phyloP scores from a whole-genome alignment of 2,113 vertebrate genomes.

The Noctilio leporinus region DNA sequence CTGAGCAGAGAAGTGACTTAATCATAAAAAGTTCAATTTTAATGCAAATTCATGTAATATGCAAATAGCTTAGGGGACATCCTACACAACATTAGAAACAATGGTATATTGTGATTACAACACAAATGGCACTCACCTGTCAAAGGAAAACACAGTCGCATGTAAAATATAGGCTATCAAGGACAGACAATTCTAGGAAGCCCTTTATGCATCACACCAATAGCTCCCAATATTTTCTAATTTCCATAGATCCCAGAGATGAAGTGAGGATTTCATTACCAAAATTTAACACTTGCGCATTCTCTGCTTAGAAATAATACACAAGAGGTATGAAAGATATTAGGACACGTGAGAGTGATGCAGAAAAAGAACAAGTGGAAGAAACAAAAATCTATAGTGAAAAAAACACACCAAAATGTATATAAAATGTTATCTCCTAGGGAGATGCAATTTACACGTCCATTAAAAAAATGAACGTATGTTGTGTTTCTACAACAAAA shows the following conservation, averaged over 20 bases:
- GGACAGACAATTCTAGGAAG: not conserved
- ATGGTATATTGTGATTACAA: not conserved
- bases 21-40: not conserved
- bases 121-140: not conserved
- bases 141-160: not conserved
- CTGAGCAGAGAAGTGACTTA: not conserved
- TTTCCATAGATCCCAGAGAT: not conserved
- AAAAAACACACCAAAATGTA: slow-evolving; percentile 1
- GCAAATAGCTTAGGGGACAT: not conserved
- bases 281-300: not conserved
- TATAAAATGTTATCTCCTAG: slow-evolving; percentile 52
- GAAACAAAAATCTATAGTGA: slow-evolving; percentile 24
- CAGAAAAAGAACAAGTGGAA: not conserved
- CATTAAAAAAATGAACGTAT: not conserved
- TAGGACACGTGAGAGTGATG: not conserved
- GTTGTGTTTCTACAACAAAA: not conserved
- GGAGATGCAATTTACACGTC: slow-evolving; percentile 40
- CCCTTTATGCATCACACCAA: not conserved
- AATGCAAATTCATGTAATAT: slow-evolving; percentile 10
- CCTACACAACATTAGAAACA: not conserved
- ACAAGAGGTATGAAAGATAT: not conserved
- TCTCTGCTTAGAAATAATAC: not conserved
- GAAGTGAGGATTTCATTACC: not conserved
- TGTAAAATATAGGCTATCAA: not conserved
- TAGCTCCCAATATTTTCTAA: not conserved